phyloP scores from a whole-genome alignment of 1,140 invertebrate species.

The Drosophila jambulina region DNA sequence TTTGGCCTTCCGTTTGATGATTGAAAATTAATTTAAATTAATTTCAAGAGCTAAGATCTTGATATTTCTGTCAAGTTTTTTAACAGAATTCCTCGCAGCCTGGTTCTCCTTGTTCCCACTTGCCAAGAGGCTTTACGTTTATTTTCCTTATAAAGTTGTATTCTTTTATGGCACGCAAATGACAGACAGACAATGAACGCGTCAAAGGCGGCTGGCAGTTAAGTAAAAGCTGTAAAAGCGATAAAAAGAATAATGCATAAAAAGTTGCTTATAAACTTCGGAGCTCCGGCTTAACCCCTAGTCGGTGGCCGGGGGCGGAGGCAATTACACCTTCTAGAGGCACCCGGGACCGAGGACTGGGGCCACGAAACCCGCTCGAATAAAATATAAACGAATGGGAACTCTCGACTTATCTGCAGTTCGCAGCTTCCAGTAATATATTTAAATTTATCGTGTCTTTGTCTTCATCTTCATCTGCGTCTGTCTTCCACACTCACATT shows the following conservation, averaged over 20 bases:
- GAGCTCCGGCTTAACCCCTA: conserved; percentile 41
- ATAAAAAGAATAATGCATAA: conserved; percentile 63
- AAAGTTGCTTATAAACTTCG: conserved; percentile 50
- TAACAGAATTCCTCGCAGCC: too few species aligned
- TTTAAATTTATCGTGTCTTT: conserved; percentile 50
- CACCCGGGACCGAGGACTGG: not conserved
- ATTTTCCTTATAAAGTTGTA: conserved; percentile 62
- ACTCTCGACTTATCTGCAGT: conserved; percentile 40
- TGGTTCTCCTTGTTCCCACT: conserved; percentile 22
- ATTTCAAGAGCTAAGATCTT: not conserved
- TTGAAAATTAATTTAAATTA: conserved; percentile 6
- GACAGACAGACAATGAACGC: conserved; percentile 60
- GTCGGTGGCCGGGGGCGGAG: conserved; percentile 17
- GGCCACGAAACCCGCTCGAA: conserved; percentile 7
- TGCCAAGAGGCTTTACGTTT: conserved; percentile 39
- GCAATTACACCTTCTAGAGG: conserved; percentile 20
- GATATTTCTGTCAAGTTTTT: conserved; percentile 1
- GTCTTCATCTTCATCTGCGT: conserved; percentile 9
- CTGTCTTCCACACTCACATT: conserved; percentile 46
- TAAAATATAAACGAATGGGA: conserved; percentile 21
- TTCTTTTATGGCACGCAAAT: conserved; percentile 67
- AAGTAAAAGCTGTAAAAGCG: conserved; percentile 50
- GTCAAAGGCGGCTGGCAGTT: conserved; percentile 53
- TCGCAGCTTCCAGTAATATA: conserved; percentile 44
- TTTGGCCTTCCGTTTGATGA: not conserved